phyloP scores from a whole-genome alignment of 2,797 vertebrate genomes.

The Gymnothorax javanicus region DNA sequence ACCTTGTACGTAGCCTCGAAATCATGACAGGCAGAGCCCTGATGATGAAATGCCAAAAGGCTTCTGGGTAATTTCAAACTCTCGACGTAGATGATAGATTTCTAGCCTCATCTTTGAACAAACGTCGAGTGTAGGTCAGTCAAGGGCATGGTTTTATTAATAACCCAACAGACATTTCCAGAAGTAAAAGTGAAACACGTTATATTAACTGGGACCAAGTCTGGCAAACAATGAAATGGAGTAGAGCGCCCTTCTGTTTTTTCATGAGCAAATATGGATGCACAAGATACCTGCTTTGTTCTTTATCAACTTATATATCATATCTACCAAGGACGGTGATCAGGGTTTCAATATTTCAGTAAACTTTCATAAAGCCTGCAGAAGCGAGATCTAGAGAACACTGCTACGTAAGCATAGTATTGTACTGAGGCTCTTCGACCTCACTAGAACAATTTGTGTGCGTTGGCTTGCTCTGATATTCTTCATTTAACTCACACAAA shows the following conservation, averaged over 20 bases:
- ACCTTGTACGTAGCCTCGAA: too few species aligned
- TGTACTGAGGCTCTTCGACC: background rate
- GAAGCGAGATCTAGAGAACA: background rate
- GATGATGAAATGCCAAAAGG: too few species aligned
- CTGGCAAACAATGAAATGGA: background rate
- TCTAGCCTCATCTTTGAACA: conserved; percentile 3
- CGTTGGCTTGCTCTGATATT: background rate
- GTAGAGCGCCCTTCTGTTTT: background rate
- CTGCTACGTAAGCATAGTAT: background rate
- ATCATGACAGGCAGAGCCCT: too few species aligned
- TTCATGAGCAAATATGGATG: background rate
- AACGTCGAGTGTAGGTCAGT: background rate
- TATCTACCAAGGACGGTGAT: background rate
- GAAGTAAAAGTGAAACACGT: background rate
- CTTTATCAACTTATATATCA: background rate
- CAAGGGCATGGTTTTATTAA: background rate
- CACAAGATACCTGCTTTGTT: background rate
- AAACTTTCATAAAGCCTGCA: background rate
- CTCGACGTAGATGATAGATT: background rate
- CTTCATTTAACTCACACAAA: too few species aligned
- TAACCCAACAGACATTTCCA: background rate
- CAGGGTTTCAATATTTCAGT: background rate
- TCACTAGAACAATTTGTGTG: background rate
- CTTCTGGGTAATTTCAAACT: too few species aligned
- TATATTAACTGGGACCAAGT: background rate